A percentile compares a stretch with the other conserved stretches of the same genome.
phyloP scores from a whole-genome alignment of 2,888 invertebrate species.

The Abrostola triplasia region DNA sequence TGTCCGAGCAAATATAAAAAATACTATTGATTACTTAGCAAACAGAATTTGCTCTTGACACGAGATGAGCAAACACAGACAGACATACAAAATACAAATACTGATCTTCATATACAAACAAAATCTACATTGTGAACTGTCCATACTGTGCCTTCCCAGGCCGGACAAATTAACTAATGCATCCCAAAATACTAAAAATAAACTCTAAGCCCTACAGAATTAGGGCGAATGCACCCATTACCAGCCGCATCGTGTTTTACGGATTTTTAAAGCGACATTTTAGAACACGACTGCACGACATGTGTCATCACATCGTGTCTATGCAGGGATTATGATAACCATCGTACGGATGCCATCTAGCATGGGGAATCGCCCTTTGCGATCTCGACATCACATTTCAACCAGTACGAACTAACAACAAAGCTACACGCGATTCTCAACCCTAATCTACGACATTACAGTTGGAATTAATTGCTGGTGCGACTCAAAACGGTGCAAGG shows the following conservation, averaged over 20 bases:
- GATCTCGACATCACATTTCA: slow-evolving; percentile 73
- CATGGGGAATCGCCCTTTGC: slow-evolving; percentile 86
- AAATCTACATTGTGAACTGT: slow-evolving; percentile 80
- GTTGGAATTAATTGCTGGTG: slow-evolving; percentile 51
- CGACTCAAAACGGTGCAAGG: slow-evolving; percentile 62
- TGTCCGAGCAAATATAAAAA: slow-evolving; percentile 39
- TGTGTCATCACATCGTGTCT: slow-evolving; percentile 89
- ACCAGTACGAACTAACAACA: slow-evolving; percentile 66
- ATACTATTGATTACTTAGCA: slow-evolving; percentile 63
- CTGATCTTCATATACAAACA: slow-evolving; percentile 81
- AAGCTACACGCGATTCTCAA: slow-evolving; percentile 45
- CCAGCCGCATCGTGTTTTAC: slow-evolving; percentile 50
- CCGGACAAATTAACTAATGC: slow-evolving; percentile 50
- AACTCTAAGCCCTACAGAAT: slow-evolving; percentile 58
- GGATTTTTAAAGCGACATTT: slow-evolving; percentile 83
- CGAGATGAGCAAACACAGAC: slow-evolving; percentile 71
- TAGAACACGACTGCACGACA: slow-evolving; percentile 85
- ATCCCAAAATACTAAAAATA: slow-evolving; percentile 42
- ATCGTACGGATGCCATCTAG: slow-evolving; percentile 87
- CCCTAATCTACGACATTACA: slow-evolving; percentile 50
- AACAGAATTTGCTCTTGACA: slow-evolving; percentile 73
- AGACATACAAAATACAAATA: slow-evolving; percentile 75
- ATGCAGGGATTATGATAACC: slow-evolving; percentile 88
- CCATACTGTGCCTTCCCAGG: slow-evolving; percentile 78
- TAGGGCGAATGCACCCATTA: slow-evolving; percentile 58